Conservation (phyloP, 2,797 vertebrate species). For the Bovichtus variegatus region DNA sequence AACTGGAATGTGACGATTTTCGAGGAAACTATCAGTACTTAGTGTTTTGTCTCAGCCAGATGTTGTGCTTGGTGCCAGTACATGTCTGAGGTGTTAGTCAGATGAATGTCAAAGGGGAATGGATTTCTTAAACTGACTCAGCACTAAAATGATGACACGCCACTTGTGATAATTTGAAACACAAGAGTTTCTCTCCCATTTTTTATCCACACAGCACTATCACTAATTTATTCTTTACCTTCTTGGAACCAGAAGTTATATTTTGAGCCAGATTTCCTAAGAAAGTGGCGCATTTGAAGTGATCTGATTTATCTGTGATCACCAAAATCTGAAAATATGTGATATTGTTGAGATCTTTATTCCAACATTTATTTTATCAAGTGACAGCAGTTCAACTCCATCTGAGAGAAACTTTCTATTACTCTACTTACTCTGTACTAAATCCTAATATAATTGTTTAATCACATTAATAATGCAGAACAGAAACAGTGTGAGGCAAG, state of each 20-base stretch:
- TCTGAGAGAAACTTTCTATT: neutral
- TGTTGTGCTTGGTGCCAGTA: conserved; percentile 10
- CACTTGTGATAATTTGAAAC: neutral
- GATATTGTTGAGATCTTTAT: neutral
- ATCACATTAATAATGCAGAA: neutral
- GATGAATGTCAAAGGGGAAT: conserved; percentile 36
- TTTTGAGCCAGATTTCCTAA: neutral
- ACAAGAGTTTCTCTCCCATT: neutral
- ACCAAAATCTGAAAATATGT: neutral
- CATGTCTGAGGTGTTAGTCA: conserved; percentile 44
- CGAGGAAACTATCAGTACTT: conserved; percentile 19
- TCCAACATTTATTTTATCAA: neutral
- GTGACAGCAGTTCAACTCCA: neutral
- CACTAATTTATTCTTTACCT: conserved; percentile 2
- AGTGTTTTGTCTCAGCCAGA: conserved; percentile 25
- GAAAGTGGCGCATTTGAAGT: neutral
- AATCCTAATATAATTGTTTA: neutral
- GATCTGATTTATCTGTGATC: neutral
- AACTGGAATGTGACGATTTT: conserved; percentile 42
- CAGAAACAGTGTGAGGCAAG: neutral
- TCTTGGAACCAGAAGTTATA: neutral
- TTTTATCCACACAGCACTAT: neutral
- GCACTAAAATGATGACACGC: conserved; percentile 15
- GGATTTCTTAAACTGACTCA: conserved; percentile 18
- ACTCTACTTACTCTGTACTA: neutral